Conservation (phyloP, 2,113 vertebrate genomes). For the Gavialis gangeticus region DNA sequence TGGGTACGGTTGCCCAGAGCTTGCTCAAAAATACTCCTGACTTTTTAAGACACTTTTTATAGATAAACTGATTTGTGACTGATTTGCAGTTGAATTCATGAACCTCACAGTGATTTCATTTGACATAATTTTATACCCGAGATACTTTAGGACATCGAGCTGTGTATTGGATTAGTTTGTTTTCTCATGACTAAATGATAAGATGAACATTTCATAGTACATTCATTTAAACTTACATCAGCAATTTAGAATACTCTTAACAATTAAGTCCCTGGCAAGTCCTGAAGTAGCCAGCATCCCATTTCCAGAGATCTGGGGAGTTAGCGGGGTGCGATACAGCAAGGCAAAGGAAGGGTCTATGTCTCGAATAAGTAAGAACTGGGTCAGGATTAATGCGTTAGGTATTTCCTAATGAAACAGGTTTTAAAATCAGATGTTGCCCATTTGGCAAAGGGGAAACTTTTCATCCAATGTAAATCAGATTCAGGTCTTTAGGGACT, state of each 20-base stretch:
- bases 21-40: not conserved
- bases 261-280: not conserved
- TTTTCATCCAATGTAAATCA: no score
- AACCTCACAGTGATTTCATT: not conserved
- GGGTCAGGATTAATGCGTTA: no score
- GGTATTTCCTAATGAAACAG: no score
- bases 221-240: not conserved
- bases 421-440: no score
- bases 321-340: not conserved
- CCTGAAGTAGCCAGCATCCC: not conserved
- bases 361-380: not conserved
- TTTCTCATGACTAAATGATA: not conserved
- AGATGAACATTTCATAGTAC: not conserved
- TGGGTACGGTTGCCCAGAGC: no score
- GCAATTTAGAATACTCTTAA: not conserved
- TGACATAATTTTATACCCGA: not conserved
- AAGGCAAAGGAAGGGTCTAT: not conserved
- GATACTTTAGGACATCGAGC: not conserved
- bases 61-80: not conserved
- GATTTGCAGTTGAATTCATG: not conserved
- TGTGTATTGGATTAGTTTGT: not conserved
- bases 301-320: not conserved
- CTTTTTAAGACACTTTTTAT: not conserved
- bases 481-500: no score
- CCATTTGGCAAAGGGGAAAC: no score